These are phyloP conservation scores for Melipona bicolor DNA, from an alignment of 2,888 invertebrate genomes.

Conservation along the genomic window DNA sequence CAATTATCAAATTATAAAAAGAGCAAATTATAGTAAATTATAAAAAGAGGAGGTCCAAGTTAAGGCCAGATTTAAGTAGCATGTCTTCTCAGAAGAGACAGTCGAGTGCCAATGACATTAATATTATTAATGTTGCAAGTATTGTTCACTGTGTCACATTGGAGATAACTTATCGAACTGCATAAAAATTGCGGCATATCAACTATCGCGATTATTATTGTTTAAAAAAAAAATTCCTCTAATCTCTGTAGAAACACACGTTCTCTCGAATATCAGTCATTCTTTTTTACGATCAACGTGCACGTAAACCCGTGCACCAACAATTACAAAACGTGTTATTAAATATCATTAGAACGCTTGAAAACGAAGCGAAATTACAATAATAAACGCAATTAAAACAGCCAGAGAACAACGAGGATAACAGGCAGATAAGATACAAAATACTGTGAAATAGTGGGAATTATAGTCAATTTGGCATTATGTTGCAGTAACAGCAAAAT, in stretches of 20 bases:
- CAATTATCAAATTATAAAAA: no score
- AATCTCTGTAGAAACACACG: not conserved
- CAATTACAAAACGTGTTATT: not conserved
- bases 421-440: not conserved
- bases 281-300: not conserved
- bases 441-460: not conserved
- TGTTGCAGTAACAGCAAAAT: not conserved
- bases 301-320: not conserved
- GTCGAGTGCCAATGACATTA: no score
- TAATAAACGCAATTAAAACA: not conserved
- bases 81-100: no score
- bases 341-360: not conserved
- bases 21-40: no score
- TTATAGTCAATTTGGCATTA: not conserved
- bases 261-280: not conserved
- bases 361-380: slow-evolving; percentile 16
- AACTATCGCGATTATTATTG: not conserved
- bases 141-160: not conserved
- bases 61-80: no score
- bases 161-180: not conserved
- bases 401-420: no score
- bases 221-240: not conserved
- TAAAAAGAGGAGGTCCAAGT: no score
- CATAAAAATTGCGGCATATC: not conserved
- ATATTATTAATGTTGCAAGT: no score